A percentile compares a stretch with the other conserved stretches of the same genome.
These are phyloP conservation scores for Haemorhous mexicanus DNA, from an alignment of 2,113 vertebrate species.

Conservation along the genomic window DNA sequence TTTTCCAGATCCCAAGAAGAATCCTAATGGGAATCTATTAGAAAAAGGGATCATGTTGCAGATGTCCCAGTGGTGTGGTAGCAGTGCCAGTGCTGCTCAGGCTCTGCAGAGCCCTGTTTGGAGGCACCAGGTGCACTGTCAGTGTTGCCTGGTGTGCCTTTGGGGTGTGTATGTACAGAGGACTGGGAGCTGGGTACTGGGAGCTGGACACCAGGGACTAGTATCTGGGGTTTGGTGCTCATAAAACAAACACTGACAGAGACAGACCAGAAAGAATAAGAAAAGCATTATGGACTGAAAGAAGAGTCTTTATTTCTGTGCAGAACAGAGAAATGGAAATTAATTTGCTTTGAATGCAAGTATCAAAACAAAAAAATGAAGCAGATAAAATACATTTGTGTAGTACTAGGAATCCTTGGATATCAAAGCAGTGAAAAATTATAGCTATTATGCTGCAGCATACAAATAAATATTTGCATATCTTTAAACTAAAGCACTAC, in stretches of 20 bases:
- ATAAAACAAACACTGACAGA: not conserved
- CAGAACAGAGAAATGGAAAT: slow-evolving; percentile 52
- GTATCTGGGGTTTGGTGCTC: not conserved
- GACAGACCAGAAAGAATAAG: not conserved
- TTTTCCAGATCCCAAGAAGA: not conserved
- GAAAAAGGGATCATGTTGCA: not conserved
- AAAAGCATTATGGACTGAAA: slow-evolving; percentile 24
- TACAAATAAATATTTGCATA: slow-evolving; percentile 40
- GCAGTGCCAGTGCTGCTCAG: not conserved
- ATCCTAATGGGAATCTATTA: not conserved
- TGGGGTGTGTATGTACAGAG: not conserved
- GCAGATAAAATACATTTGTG: not conserved
- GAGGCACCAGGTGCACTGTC: not conserved
- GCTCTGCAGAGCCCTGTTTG: fast-evolving
- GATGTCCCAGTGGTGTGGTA: not conserved
- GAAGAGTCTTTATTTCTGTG: slow-evolving; percentile 44
- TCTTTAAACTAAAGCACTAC: not conserved
- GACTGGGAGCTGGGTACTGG: not conserved
- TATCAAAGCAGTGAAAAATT: slow-evolving; percentile 35
- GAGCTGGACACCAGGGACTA: not conserved
- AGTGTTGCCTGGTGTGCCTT: not conserved
- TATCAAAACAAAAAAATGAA: not conserved
- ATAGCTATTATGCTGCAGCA: not conserved
- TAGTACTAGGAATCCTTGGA: slow-evolving; percentile 4
- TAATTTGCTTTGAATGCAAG: slow-evolving; percentile 10